These are phyloP conservation scores for Pocillopora damicornis DNA, from an alignment of 64 coral and sea anemone genomes.

Conservation along the genomic window DNA sequence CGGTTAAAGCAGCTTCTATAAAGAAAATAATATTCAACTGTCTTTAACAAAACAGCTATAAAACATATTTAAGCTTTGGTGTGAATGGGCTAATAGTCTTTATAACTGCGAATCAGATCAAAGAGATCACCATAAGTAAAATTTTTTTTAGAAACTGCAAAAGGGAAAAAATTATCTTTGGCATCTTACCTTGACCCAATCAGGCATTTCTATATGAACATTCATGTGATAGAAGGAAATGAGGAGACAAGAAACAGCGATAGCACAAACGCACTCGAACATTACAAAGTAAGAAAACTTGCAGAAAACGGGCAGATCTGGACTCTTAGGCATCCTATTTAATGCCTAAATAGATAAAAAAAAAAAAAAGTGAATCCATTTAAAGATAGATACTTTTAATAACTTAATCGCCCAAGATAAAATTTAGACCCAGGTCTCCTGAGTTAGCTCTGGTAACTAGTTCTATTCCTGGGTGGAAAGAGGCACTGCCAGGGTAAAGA, in stretches of 20 bases:
- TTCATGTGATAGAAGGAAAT: conserved; percentile 67
- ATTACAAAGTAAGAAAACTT: conserved; percentile 51
- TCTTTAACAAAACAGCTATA: too few relatives aligned
- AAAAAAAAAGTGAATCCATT: not conserved
- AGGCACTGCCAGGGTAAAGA: too few relatives aligned
- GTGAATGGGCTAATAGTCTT: too few relatives aligned
- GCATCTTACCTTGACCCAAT: conserved; percentile 40
- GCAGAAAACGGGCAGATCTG: conserved; percentile 35
- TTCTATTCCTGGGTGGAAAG: too few relatives aligned
- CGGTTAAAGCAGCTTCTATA: too few relatives aligned
- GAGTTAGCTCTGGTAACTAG: too few relatives aligned
- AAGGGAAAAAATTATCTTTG: not conserved
- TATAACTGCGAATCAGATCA: too few relatives aligned
- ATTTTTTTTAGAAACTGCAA: not conserved
- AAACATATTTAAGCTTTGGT: too few relatives aligned
- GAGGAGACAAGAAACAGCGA: conserved; percentile 44
- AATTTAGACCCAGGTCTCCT: too few relatives aligned
- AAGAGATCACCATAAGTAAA: not conserved
- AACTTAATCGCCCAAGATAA: too few relatives aligned
- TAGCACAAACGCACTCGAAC: conserved; percentile 60
- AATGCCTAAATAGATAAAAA: conserved; percentile 9
- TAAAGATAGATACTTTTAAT: too few relatives aligned
- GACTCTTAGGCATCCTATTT: conserved; percentile 43
- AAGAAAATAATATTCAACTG: too few relatives aligned
- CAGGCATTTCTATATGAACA: conserved; percentile 48